phyloP scores from a whole-genome alignment of 2,113 vertebrate genomes.

The Misgurnus anguillicaudatus region DNA sequence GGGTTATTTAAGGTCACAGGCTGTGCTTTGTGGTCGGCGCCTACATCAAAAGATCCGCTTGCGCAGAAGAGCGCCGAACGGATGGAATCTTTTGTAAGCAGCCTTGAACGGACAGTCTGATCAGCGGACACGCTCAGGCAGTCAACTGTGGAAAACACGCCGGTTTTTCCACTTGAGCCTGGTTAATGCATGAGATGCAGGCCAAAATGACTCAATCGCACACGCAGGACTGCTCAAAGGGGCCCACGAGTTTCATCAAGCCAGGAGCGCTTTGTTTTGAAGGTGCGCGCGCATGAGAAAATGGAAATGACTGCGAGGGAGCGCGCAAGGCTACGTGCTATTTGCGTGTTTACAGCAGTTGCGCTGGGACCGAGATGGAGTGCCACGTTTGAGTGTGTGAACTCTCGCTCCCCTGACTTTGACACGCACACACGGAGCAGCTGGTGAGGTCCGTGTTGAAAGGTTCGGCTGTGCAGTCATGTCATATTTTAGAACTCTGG shows the following conservation, averaged over 20 bases:
- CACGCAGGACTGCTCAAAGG: constrained; percentile 27
- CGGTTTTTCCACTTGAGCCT: constrained; percentile 33
- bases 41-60: constrained; percentile 1
- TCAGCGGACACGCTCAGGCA: constrained; percentile 17
- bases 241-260: constrained; percentile 40
- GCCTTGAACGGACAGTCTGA: constrained; percentile 19
- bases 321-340: constrained; percentile 21
- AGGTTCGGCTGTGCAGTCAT: constrained; percentile 52
- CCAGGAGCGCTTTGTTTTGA: constrained; percentile 54
- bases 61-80: background rate
- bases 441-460: constrained; percentile 53
- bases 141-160: constrained; percentile 29
- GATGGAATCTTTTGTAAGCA: background rate
- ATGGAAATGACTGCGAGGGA: constrained; percentile 28
- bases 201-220: constrained; percentile 38
- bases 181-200: constrained; percentile 24
- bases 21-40: background rate
- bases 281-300: constrained; percentile 28
- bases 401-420: constrained; percentile 19
- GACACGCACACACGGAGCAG: constrained; percentile 35
- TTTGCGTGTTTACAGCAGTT: constrained; percentile 50
- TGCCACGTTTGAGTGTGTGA: constrained; percentile 41
- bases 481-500: constrained; percentile 53
- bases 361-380: constrained; percentile 30
- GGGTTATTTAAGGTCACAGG: constrained; percentile 32